Evolutionary conservation across 2,888 invertebrate species (phyloP).

Genomic region (Sceliomorpha sp.): DNA sequence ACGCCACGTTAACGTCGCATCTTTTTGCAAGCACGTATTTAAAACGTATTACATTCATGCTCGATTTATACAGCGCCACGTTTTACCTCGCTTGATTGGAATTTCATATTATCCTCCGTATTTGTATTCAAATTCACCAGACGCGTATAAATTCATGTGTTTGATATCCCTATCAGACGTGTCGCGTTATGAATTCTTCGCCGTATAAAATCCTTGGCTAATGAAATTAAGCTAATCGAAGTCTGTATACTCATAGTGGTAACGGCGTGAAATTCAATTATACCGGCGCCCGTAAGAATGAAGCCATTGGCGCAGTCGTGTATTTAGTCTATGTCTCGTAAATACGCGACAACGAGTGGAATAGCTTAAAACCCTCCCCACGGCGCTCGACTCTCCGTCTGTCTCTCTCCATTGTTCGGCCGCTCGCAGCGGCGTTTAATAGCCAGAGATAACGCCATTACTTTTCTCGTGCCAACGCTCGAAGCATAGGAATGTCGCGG

Average conservation of each 20-base stretch:
- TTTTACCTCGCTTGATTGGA: no score
- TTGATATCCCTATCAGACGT: no score
- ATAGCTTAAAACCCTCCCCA: constrained; percentile 36
- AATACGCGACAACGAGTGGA: constrained; percentile 45
- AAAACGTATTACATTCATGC: no score
- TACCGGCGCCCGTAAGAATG: constrained; percentile 41
- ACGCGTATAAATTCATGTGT: no score
- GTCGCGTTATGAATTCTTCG: no score
- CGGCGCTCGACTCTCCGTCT: constrained; percentile 8
- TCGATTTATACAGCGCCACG: no score
- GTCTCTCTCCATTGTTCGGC: constrained; percentile 49
- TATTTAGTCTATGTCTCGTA: constrained; percentile 42
- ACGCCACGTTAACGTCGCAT: no score
- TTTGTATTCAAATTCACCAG: no score
- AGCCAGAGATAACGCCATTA: constrained; percentile 60
- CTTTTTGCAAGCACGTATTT: no score
- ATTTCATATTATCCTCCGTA: no score
- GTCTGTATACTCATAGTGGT: constrained; percentile 30
- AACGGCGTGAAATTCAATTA: constrained; percentile 48
- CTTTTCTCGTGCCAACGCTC: constrained; percentile 54
- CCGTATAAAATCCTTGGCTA: constrained; percentile 22
- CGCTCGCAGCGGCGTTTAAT: constrained; percentile 56
- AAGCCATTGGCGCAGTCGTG: constrained; percentile 31
- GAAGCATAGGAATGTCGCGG: constrained; percentile 57
- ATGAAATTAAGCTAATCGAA: constrained; percentile 41